A percentile compares a stretch with the other conserved stretches of the same genome.
phyloP scores from a whole-genome alignment of 2,888 invertebrate genomes.

The Bembecia ichneumoniformis region DNA sequence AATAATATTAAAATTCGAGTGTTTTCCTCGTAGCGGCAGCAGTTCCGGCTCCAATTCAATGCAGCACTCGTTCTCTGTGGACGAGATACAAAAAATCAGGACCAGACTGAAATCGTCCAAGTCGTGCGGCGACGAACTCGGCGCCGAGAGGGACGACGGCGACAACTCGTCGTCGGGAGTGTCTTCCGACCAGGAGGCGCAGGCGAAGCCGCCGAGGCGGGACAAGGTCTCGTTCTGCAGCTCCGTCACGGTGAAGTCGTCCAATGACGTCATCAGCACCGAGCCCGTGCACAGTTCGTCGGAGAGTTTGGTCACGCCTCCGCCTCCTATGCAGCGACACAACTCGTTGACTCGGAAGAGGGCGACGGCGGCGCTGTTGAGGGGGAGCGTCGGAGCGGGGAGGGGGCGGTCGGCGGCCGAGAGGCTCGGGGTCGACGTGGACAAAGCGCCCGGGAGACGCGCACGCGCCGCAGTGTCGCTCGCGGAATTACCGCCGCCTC shows the following conservation, averaged over 20 bases:
- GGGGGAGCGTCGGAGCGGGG: conserved; percentile 28
- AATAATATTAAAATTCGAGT: background rate
- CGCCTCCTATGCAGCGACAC: conserved; percentile 69
- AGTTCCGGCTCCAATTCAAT: conserved; percentile 82
- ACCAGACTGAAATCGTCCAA: conserved; percentile 88
- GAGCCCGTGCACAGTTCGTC: conserved; percentile 67
- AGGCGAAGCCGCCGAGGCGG: conserved; percentile 41
- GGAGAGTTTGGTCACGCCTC: conserved; percentile 49
- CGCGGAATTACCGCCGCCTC: conserved; percentile 86
- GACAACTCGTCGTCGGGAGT: conserved; percentile 92
- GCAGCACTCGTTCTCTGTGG: conserved; percentile 89
- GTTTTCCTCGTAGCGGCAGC: conserved; percentile 73
- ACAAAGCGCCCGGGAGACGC: conserved; percentile 52
- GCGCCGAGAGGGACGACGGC: conserved; percentile 78
- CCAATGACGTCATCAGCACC: conserved; percentile 67
- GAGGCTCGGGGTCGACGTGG: conserved; percentile 54
- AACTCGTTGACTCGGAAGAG: conserved; percentile 75
- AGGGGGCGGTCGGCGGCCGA: conserved; percentile 53
- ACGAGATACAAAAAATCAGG: conserved; percentile 90
- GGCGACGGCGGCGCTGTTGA: conserved; percentile 71
- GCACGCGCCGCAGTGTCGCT: conserved; percentile 81
- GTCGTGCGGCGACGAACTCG: conserved; percentile 88
- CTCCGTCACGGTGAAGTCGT: conserved; percentile 64
- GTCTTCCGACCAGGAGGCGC: conserved; percentile 84
- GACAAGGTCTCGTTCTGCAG: conserved; percentile 67